Conservation (phyloP, 2,888 invertebrate species). For the Philereme transversata region DNA sequence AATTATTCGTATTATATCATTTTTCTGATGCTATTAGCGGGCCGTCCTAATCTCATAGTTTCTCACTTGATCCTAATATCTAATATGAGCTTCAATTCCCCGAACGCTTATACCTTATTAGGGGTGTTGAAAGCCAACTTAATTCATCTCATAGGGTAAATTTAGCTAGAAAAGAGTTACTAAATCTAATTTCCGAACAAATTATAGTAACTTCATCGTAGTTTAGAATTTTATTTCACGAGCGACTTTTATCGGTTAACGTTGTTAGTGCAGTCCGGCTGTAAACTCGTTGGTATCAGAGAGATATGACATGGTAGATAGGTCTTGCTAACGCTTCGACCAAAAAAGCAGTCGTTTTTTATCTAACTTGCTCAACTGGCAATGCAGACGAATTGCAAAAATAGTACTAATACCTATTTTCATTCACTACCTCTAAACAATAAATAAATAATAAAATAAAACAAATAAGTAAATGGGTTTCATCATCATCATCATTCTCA, state of each 20-base stretch:
- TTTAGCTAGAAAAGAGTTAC: constrained; percentile 22
- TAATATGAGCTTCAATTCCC: neutral
- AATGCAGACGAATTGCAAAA: no score
- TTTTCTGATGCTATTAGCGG: no score
- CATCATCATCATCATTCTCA: no score
- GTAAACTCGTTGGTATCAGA: constrained; percentile 55
- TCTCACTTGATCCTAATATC: neutral
- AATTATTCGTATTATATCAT: no score
- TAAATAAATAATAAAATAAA: no score
- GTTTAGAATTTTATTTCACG: constrained; percentile 55
- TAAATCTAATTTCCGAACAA: constrained; percentile 36
- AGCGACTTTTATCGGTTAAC: constrained; percentile 58
- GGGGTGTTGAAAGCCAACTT: constrained; percentile 1
- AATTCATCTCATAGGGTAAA: constrained; percentile 20
- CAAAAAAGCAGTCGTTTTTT: no score
- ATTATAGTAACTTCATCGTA: constrained; percentile 35
- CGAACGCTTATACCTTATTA: constrained; percentile 6
- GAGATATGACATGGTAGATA: constrained; percentile 46
- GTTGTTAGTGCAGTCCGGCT: constrained; percentile 54
- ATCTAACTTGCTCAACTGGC: no score
- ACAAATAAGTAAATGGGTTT: no score
- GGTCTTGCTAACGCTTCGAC: constrained; percentile 12
- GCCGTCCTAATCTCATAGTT: neutral
- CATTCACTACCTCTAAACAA: no score
- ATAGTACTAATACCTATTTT: no score